A percentile compares a stretch with the other conserved stretches of the same genome.
Conservation (phyloP, 2,797 vertebrate genomes). For the Scolopax rusticola region DNA sequence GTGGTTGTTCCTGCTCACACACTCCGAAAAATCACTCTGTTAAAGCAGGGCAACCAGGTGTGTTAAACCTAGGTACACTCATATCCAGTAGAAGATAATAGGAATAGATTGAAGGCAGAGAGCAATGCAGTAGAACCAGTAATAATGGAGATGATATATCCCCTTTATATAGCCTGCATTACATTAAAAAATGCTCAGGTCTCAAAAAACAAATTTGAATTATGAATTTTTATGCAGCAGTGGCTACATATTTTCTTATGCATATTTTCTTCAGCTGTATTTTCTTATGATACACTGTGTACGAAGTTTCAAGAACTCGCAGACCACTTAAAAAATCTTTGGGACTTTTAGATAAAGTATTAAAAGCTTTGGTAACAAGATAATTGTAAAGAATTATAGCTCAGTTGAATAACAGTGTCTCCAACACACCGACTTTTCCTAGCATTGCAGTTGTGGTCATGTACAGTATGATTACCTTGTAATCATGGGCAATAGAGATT, state of each 20-base stretch:
- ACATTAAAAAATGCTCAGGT: not conserved
- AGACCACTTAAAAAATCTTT: not conserved
- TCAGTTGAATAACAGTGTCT: slow-evolving; percentile 47
- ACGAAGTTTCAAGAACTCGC: not conserved
- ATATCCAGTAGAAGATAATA: not conserved
- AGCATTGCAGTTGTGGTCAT: slow-evolving; percentile 5
- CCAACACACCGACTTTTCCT: not conserved
- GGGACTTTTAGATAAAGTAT: slow-evolving; percentile 30
- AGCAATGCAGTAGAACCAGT: not conserved
- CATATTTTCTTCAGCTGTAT: not conserved
- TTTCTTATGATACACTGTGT: not conserved
- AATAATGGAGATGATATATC: not conserved
- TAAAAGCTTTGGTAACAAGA: slow-evolving; percentile 25
- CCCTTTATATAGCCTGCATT: not conserved
- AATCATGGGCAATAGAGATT: slow-evolving; percentile 49
- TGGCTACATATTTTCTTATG: not conserved
- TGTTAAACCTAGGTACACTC: not conserved
- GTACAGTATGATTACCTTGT: slow-evolving; percentile 47
- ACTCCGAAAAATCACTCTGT: not conserved
- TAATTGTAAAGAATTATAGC: slow-evolving; percentile 25
- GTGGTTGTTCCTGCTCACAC: not conserved
- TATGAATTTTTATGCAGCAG: slow-evolving; percentile 24
- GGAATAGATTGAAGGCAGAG: not conserved
- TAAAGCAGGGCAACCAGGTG: not conserved
- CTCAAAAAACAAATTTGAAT: slow-evolving; percentile 35